phyloP scores from a whole-genome alignment of 2,888 invertebrate species.

The Xanthorhoe spadicearia region DNA sequence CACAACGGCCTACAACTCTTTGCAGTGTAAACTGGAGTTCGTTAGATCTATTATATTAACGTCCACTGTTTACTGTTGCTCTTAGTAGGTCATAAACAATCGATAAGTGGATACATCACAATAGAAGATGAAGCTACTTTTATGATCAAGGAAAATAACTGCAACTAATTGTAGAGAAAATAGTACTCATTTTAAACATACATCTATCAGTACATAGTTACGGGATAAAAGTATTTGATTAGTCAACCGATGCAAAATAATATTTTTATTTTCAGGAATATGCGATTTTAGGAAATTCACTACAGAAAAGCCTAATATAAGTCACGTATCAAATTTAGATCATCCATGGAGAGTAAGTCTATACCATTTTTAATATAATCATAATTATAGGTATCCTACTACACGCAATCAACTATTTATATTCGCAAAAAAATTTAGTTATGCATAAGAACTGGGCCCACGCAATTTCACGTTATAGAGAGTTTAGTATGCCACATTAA shows the following conservation, averaged over 20 bases:
- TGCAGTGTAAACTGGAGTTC: constrained; percentile 38
- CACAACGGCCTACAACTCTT: constrained; percentile 44
- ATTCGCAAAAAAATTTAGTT: background rate
- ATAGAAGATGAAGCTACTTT: constrained; percentile 10
- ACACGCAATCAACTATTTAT: background rate
- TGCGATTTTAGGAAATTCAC: background rate
- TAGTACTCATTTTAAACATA: background rate
- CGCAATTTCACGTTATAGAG: background rate
- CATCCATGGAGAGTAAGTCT: background rate
- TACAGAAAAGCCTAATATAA: background rate
- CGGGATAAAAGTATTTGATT: background rate
- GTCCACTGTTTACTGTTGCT: constrained; percentile 28
- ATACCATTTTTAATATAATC: background rate
- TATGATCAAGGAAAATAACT: constrained; percentile 3
- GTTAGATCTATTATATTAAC: constrained; percentile 30
- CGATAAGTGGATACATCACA: constrained; percentile 18
- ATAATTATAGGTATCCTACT: background rate
- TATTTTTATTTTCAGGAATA: background rate
- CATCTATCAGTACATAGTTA: background rate
- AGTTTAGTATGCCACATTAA: background rate
- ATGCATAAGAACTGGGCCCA: background rate
- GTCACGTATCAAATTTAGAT: background rate
- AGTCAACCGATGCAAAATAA: background rate
- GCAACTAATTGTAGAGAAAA: background rate
- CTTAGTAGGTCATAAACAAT: constrained; percentile 25